Evolutionary conservation across 2,888 invertebrate species (phyloP).

Genomic region (Erebia epiphron): DNA sequence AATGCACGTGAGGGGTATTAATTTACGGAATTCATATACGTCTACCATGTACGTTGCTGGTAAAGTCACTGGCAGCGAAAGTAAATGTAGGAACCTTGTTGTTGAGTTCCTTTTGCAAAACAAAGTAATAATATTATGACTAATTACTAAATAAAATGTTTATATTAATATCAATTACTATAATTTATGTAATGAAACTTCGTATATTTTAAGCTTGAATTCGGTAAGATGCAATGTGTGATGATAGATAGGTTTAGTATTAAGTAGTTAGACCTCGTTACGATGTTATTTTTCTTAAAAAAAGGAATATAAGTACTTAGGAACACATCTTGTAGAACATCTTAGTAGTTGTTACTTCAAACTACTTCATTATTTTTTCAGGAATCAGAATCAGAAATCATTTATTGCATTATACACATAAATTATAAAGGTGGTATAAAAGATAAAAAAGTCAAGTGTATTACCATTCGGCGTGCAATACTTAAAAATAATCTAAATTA

Average conservation of each 20-base stretch:
- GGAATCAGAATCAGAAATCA: too few relatives aligned
- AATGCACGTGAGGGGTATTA: slow-evolving; percentile 27
- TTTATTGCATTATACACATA: too few relatives aligned
- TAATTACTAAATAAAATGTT: slow-evolving; percentile 32
- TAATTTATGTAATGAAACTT: slow-evolving; percentile 9
- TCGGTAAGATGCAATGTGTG: neutral
- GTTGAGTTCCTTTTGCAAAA: slow-evolving; percentile 44
- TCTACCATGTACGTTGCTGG: slow-evolving; percentile 56
- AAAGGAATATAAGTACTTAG: too few relatives aligned
- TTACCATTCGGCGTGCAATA: too few relatives aligned
- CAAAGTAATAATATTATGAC: slow-evolving; percentile 36
- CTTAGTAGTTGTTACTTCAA: too few relatives aligned
- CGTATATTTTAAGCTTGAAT: neutral
- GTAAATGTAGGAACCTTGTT: slow-evolving; percentile 53
- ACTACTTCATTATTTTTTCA: too few relatives aligned
- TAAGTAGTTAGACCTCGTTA: too few relatives aligned
- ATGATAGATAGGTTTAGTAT: neutral
- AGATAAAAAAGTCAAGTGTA: too few relatives aligned
- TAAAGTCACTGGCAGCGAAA: slow-evolving; percentile 71
- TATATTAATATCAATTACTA: slow-evolving; percentile 22
- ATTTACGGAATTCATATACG: slow-evolving; percentile 46
- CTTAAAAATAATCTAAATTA: too few relatives aligned
- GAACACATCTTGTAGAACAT: too few relatives aligned
- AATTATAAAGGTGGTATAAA: too few relatives aligned
- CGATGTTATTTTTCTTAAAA: too few relatives aligned